These are phyloP conservation scores for Anorthoa munda DNA, from an alignment of 2,888 invertebrate genomes.

Conservation along the genomic window DNA sequence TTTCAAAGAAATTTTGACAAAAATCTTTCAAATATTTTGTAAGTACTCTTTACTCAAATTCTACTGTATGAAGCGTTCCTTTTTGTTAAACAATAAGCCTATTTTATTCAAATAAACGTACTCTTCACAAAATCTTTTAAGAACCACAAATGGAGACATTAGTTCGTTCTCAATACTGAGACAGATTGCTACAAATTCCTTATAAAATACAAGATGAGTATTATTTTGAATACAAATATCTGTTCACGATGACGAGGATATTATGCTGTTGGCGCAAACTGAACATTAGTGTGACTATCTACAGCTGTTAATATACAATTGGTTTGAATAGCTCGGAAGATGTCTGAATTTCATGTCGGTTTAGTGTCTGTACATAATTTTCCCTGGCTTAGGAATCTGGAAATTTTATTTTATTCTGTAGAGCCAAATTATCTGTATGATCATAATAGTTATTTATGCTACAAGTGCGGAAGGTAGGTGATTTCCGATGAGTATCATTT, in stretches of 20 bases:
- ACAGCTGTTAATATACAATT: conserved; percentile 29
- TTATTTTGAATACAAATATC: conserved; percentile 34
- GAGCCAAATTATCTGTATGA: too few species aligned
- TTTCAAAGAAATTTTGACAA: background rate
- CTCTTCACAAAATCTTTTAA: background rate
- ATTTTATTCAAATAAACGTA: conserved; percentile 20
- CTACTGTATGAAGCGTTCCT: background rate
- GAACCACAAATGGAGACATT: conserved; percentile 1
- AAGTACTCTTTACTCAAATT: background rate
- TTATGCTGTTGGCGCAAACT: conserved; percentile 42
- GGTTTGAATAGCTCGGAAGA: conserved; percentile 1
- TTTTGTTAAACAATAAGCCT: background rate
- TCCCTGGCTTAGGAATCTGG: background rate
- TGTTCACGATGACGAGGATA: conserved; percentile 33
- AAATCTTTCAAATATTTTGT: background rate
- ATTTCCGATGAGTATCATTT: too few species aligned
- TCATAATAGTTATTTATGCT: too few species aligned
- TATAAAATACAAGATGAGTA: conserved; percentile 30
- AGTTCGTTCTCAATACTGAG: conserved; percentile 5
- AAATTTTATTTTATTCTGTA: background rate
- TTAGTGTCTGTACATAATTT: background rate
- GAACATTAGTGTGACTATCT: conserved; percentile 15
- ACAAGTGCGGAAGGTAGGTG: too few species aligned
- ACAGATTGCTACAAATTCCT: conserved; percentile 21
- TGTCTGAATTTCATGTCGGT: background rate